Evolutionary conservation across 2,113 vertebrate genomes (phyloP).

Genomic region (Ondatra zibethicus): DNA sequence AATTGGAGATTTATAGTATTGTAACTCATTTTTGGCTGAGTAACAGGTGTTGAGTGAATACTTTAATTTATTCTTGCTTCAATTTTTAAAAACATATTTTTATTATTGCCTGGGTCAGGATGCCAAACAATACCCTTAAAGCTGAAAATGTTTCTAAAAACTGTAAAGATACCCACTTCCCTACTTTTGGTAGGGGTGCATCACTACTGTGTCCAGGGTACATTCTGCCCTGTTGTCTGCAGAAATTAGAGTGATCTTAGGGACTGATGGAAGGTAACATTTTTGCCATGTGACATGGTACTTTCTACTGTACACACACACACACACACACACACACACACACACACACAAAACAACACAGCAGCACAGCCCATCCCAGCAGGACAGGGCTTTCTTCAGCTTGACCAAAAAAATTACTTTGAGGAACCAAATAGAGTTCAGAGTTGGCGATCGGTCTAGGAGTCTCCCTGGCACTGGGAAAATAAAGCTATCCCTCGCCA

Average conservation of each 20-base stretch:
- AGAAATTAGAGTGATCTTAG: neutral
- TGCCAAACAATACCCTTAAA: neutral
- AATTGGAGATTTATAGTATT: slow-evolving; percentile 63
- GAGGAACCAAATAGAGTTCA: neutral
- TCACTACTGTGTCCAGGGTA: neutral
- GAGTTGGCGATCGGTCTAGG: neutral
- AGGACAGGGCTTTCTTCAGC: neutral
- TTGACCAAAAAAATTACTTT: neutral
- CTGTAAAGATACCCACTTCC: neutral
- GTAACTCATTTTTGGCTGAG: slow-evolving; percentile 68
- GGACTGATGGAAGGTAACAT: neutral
- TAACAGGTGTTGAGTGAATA: slow-evolving; percentile 45
- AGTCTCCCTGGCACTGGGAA: neutral
- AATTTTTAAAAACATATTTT: slow-evolving; percentile 30
- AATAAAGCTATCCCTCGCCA: neutral
- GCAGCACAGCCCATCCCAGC: no score
- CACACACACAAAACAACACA: no score
- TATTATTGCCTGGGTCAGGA: neutral
- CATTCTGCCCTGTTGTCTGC: neutral
- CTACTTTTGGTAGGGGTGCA: neutral
- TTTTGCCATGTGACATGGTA: neutral
- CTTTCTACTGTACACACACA: neutral
- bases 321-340: no score
- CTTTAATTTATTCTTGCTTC: slow-evolving; percentile 31
- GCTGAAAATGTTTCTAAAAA: neutral